Evolutionary conservation across 2,888 invertebrate genomes (phyloP).

Genomic region (Mesorhabditis spiculigera): DNA sequence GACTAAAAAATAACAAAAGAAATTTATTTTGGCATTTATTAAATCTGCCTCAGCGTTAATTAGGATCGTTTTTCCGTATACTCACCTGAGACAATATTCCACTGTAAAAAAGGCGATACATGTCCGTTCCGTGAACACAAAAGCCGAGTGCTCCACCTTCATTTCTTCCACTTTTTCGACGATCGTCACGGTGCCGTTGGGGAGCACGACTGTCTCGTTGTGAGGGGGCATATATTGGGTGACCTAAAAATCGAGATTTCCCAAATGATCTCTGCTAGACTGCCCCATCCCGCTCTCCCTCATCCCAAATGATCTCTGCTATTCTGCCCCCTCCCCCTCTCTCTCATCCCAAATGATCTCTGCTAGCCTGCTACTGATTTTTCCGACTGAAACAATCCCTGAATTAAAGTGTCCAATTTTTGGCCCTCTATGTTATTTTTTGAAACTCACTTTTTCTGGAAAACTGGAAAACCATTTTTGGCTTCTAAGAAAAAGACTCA

Average conservation of each 20-base stretch:
- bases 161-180: constrained; percentile 50
- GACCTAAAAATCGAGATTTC: constrained; percentile 32
- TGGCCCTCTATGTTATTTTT: constrained; percentile 54
- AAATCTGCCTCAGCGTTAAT: too few species aligned
- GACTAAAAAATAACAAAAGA: too few species aligned
- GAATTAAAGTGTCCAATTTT: constrained; percentile 16
- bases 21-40: too few species aligned
- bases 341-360: too few species aligned
- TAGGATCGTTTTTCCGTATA: too few species aligned
- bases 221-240: constrained; percentile 50
- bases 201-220: constrained; percentile 47
- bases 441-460: too few species aligned
- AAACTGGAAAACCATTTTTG: neutral
- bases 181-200: constrained; percentile 49
- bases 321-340: neutral
- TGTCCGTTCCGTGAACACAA: constrained; percentile 57
- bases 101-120: constrained; percentile 58
- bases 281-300: too few species aligned
- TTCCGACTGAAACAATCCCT: too few species aligned
- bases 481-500: too few species aligned
- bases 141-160: constrained; percentile 55
- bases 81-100: constrained; percentile 47
- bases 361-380: too few species aligned
- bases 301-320: too few species aligned
- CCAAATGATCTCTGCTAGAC: too few species aligned